Conservation (phyloP, 2,797 vertebrate species). For the Parauchenoglanis punctatus region DNA sequence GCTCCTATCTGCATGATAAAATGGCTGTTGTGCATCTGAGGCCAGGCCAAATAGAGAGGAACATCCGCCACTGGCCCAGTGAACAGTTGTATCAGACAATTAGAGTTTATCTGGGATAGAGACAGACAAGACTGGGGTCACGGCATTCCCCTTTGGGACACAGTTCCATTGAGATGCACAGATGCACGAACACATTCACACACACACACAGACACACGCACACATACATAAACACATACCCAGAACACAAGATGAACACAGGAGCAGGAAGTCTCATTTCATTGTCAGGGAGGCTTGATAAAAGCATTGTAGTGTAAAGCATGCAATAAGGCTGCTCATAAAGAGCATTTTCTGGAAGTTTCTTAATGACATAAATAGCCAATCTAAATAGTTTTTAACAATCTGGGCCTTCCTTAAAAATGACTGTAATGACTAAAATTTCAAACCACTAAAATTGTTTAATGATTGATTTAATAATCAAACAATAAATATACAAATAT, state of each 20-base stretch:
- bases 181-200: conserved; percentile 68
- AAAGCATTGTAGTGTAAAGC: conserved; percentile 30
- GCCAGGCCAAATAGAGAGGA: conserved; percentile 79
- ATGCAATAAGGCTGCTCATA: conserved; percentile 8
- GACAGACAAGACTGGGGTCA: conserved; percentile 84
- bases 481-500: background rate
- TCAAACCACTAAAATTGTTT: background rate
- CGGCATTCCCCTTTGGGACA: conserved; percentile 76
- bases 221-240: conserved; percentile 44
- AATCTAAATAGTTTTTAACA: conserved; percentile 11
- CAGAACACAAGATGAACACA: conserved; percentile 55
- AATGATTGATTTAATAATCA: conserved; percentile 12
- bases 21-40: conserved; percentile 80
- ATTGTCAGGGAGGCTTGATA: conserved; percentile 48
- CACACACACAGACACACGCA: conserved; percentile 35
- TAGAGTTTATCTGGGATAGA: conserved; percentile 86
- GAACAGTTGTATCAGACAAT: conserved; percentile 88
- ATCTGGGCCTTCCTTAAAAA: background rate
- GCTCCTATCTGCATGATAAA: conserved; percentile 84
- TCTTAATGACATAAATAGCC: background rate
- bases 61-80: conserved; percentile 81
- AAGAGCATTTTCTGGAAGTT: conserved; percentile 15
- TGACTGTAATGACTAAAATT: background rate
- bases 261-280: conserved; percentile 74
- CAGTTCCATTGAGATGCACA: conserved; percentile 75